Conservation (phyloP, 2,797 vertebrate genomes). For the Melanotaenia maccullochi region DNA sequence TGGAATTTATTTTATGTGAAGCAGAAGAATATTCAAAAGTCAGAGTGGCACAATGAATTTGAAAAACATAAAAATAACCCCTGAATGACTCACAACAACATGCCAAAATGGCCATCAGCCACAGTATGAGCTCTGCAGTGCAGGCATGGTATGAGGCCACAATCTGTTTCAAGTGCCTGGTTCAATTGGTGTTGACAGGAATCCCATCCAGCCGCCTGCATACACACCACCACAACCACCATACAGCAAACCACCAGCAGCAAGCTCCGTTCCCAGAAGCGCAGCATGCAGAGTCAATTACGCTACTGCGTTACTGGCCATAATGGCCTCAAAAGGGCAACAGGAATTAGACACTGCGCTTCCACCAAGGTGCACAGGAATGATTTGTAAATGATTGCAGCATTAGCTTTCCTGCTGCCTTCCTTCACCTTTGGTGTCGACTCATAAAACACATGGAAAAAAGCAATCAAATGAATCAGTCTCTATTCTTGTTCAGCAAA, state of each 20-base stretch:
- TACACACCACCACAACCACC: constrained; percentile 4
- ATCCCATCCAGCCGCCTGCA: constrained; percentile 55
- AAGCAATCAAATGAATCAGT: constrained; percentile 49
- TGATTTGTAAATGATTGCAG: constrained; percentile 70
- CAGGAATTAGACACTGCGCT: constrained; percentile 75
- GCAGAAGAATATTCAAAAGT: constrained; percentile 41
- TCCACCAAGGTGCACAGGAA: constrained; percentile 63
- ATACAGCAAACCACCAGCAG: constrained; percentile 58
- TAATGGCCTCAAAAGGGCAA: constrained; percentile 76
- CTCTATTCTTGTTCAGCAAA: constrained; percentile 19
- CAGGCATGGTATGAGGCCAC: constrained; percentile 38
- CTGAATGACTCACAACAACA: constrained; percentile 38
- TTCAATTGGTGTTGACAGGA: constrained; percentile 61
- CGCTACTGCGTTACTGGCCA: constrained; percentile 71
- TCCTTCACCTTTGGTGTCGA: constrained; percentile 33
- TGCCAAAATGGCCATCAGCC: constrained; percentile 61
- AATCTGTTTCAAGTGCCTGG: constrained; percentile 61
- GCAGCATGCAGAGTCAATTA: constrained; percentile 72
- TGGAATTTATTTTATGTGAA: constrained; percentile 10
- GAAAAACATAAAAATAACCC: constrained; percentile 48
- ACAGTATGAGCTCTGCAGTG: constrained; percentile 43
- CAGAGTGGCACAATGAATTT: constrained; percentile 27
- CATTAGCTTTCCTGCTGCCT: constrained; percentile 52
- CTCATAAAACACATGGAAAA: constrained; percentile 55
- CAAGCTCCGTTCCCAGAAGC: constrained; percentile 61